These are phyloP conservation scores for Macropodus opercularis DNA, from an alignment of 2,797 vertebrate species.

Conservation along the genomic window DNA sequence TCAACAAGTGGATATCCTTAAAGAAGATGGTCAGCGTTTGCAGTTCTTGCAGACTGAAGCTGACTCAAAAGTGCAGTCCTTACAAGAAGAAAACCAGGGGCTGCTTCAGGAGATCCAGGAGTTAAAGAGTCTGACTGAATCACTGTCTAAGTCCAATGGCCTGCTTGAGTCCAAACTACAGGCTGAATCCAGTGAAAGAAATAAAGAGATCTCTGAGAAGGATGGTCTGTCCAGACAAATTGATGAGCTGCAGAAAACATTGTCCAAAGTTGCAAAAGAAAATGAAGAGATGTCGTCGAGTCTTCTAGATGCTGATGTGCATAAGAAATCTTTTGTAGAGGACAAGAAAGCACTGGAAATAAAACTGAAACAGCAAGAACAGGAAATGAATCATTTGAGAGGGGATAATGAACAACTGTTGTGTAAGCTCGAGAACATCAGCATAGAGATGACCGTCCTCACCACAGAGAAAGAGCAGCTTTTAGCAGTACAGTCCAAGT, in stretches of 20 bases:
- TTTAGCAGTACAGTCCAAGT: constrained; percentile 63
- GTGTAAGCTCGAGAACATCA: constrained; percentile 73
- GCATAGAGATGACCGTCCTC: constrained; percentile 67
- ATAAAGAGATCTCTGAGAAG: constrained; percentile 64
- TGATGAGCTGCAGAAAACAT: constrained; percentile 73
- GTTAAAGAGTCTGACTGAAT: constrained; percentile 73
- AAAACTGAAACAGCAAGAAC: constrained; percentile 67
- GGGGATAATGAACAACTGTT: constrained; percentile 74
- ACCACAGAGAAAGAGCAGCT: constrained; percentile 80
- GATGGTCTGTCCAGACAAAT: constrained; percentile 75
- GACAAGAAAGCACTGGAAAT: constrained; percentile 76
- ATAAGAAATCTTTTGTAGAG: constrained; percentile 72
- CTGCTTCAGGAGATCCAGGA: constrained; percentile 68
- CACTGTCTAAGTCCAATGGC: constrained; percentile 75
- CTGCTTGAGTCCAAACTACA: constrained; percentile 72
- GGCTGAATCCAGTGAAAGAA: constrained; percentile 75
- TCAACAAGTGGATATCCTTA: constrained; percentile 75
- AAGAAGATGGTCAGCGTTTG: constrained; percentile 71
- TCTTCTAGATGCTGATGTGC: constrained; percentile 65
- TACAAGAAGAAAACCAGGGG: constrained; percentile 76
- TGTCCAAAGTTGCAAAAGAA: constrained; percentile 72
- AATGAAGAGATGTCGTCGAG: constrained; percentile 68
- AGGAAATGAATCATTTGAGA: constrained; percentile 74
- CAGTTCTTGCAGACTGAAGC: constrained; percentile 67
- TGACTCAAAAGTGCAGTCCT: constrained; percentile 50